Evolutionary conservation across 92 coral and sea anemone genomes (phyloP).

Genomic region (Palythoa grandiflora): DNA sequence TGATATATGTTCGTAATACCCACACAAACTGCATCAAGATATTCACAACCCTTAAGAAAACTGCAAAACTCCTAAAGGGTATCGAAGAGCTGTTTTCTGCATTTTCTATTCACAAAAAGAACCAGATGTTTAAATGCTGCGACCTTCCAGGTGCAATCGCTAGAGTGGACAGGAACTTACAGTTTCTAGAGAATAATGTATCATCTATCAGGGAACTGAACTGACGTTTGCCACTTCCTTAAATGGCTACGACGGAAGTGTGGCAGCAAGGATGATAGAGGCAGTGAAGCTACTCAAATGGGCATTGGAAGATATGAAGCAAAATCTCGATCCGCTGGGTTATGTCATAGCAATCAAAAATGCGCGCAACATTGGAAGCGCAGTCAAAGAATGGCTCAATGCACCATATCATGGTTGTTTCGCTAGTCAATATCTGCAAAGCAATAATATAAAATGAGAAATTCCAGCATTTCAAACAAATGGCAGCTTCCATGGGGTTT

Average conservation of each 20-base stretch:
- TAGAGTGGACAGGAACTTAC: slow-evolving; percentile 37
- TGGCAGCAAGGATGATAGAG: slow-evolving; percentile 23
- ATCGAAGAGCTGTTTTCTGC: slow-evolving; percentile 47
- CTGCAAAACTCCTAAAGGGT: not conserved
- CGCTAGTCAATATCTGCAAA: not conserved
- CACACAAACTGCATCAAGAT: slow-evolving; percentile 44
- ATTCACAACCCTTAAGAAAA: slow-evolving; percentile 44
- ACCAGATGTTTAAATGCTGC: slow-evolving; percentile 1
- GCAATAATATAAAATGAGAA: too few species aligned
- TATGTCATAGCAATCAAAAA: not conserved
- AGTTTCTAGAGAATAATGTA: too few species aligned
- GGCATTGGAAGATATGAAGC: slow-evolving; percentile 37
- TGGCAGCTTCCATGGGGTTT: too few species aligned
- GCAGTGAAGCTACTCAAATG: slow-evolving; percentile 43
- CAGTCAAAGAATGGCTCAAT: slow-evolving; percentile 16
- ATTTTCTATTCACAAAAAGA: slow-evolving; percentile 51
- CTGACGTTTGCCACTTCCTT: slow-evolving; percentile 24
- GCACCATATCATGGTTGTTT: slow-evolving; percentile 10
- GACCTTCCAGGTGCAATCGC: not conserved
- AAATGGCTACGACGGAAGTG: slow-evolving; percentile 37
- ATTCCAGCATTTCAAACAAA: too few species aligned
- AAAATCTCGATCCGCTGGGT: slow-evolving; percentile 39
- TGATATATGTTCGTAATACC: not conserved
- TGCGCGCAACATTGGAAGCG: slow-evolving; percentile 24
- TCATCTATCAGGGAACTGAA: too few species aligned